A percentile compares a stretch with the other conserved stretches of the same genome.
Evolutionary conservation across 2,797 vertebrate genomes (phyloP).

Genomic region (Dicrostonyx torquatus): DNA sequence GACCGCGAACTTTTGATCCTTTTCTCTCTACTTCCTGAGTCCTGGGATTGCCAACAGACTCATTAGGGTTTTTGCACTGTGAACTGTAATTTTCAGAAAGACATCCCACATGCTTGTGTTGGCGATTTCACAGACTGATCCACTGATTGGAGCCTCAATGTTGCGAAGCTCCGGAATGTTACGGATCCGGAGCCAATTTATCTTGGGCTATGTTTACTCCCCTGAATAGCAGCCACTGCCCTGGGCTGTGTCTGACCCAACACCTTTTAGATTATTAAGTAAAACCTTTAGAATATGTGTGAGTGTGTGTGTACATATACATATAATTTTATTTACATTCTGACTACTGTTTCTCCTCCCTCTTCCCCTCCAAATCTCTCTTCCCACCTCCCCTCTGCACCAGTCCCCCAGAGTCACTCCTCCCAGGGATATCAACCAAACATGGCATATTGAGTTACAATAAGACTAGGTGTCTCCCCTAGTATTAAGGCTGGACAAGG

Average conservation of each 20-base stretch:
- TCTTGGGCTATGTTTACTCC: background rate
- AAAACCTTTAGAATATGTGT: background rate
- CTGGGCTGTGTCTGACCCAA: background rate
- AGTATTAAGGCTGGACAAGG: background rate
- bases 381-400: background rate
- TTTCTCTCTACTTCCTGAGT: background rate
- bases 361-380: background rate
- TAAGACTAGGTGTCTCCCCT: background rate
- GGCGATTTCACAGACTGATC: background rate
- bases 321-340: background rate
- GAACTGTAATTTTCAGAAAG: background rate
- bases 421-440: background rate
- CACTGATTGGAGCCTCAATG: background rate
- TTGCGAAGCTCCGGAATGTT: background rate
- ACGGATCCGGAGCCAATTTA: background rate
- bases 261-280: background rate
- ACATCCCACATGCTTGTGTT: background rate
- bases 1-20: background rate
- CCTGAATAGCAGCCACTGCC: background rate
- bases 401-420: background rate
- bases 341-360: background rate
- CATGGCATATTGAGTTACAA: background rate
- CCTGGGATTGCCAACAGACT: background rate
- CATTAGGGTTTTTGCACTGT: background rate
- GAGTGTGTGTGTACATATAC: background rate